A percentile compares a stretch with the other conserved stretches of the same genome.
These are phyloP conservation scores for Tylochromis polylepis DNA, from an alignment of 2,113 vertebrate species.

Conservation along the genomic window DNA sequence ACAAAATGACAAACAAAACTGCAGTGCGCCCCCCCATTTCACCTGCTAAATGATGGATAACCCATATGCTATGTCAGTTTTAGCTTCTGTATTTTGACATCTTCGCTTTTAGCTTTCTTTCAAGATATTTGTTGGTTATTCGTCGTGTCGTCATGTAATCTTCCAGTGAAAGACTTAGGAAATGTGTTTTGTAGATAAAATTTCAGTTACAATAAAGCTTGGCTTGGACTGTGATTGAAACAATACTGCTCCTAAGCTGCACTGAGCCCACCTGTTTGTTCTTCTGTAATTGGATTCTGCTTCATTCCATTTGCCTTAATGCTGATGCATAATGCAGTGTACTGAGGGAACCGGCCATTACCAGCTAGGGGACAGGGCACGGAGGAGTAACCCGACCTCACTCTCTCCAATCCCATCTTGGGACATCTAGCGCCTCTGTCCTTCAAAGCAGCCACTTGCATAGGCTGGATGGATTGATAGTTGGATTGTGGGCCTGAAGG, in stretches of 20 bases:
- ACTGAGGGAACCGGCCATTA: conserved; percentile 58
- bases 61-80: not conserved
- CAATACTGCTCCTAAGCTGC: conserved; percentile 62
- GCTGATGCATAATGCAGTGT: conserved; percentile 69
- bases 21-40: not conserved
- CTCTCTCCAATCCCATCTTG: not conserved
- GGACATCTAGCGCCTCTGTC: conserved; percentile 50
- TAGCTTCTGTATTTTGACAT: not conserved
- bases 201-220: conserved; percentile 57
- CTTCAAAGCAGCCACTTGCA: conserved; percentile 55
- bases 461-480: conserved; percentile 54
- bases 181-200: conserved; percentile 68
- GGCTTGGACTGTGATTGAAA: conserved; percentile 67
- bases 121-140: conserved; percentile 17
- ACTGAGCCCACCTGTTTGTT: conserved; percentile 74
- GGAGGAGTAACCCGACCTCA: conserved; percentile 58
- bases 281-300: conserved; percentile 71
- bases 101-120: conserved; percentile 10
- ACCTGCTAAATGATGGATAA: conserved; percentile 11
- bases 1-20: not conserved
- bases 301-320: conserved; percentile 74
- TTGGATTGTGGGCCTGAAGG: conserved; percentile 39
- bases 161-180: conserved; percentile 37
- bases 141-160: conserved; percentile 19
- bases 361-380: conserved; percentile 51